These are phyloP conservation scores for Odontocolon sp. DNA, from an alignment of 2,888 invertebrate genomes.

Conservation along the genomic window DNA sequence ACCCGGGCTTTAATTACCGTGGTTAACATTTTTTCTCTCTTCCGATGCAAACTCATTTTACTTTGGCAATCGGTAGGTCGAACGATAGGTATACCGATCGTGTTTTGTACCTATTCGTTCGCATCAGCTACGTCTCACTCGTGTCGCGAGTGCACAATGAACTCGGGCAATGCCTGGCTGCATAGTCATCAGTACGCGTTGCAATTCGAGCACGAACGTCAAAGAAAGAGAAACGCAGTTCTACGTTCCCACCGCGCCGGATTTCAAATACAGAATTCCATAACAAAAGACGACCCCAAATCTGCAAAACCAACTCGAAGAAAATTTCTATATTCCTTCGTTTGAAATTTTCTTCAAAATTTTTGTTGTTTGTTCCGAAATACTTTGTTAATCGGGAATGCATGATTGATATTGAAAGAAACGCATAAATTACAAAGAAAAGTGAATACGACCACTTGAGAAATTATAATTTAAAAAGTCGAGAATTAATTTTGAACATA, in stretches of 20 bases:
- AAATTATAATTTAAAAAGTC: no score
- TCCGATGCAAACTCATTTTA: no score
- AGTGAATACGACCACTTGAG: no score
- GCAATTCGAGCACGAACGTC: constrained; percentile 28
- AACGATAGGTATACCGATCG: constrained; percentile 23
- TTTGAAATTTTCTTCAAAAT: no score
- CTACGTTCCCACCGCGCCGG: not conserved
- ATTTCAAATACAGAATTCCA: constrained; percentile 42
- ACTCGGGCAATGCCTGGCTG: not conserved
- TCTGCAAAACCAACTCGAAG: not conserved
- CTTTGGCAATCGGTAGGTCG: not conserved
- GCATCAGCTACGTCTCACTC: constrained; percentile 26
- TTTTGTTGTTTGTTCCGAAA: no score
- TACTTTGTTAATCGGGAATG: not conserved
- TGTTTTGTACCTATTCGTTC: not conserved
- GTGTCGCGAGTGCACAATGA: constrained; percentile 4
- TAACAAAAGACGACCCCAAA: constrained; percentile 27
- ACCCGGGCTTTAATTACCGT: constrained; percentile 62
- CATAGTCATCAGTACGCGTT: constrained; percentile 24
- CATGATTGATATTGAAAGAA: no score
- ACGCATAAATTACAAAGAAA: no score
- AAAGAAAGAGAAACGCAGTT: constrained; percentile 34
- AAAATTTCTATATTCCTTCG: constrained; percentile 29
- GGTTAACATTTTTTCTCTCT: constrained; percentile 50
- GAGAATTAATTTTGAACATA: no score